Conservation (phyloP, 2,888 invertebrate species). For the Nomada ferruginata region DNA sequence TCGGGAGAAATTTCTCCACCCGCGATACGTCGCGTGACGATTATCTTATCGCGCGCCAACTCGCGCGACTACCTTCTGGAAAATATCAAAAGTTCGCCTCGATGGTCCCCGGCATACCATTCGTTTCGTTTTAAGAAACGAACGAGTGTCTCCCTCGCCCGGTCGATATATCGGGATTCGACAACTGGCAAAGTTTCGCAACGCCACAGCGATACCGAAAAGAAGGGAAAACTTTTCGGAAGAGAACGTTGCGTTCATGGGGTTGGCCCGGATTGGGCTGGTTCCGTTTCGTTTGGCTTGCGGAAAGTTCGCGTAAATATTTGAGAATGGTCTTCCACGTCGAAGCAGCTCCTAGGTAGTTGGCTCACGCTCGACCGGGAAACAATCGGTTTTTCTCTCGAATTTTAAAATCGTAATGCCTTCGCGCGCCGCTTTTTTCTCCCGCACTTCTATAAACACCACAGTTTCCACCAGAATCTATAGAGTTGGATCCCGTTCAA, state of each 20-base stretch:
- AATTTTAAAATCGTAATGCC: conserved; percentile 68
- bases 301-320: conserved; percentile 62
- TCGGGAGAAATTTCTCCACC: conserved; percentile 21
- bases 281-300: conserved; percentile 47
- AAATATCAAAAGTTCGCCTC: too few relatives aligned
- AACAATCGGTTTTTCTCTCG: conserved; percentile 65
- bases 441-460: conserved; percentile 13
- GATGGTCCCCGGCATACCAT: background rate
- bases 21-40: background rate
- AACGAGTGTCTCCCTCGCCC: background rate
- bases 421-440: conserved; percentile 17
- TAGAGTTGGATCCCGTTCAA: conserved; percentile 40
- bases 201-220: background rate
- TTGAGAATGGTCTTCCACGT: conserved; percentile 59
- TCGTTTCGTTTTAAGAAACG: background rate
- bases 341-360: conserved; percentile 35
- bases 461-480: conserved; percentile 8
- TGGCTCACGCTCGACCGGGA: conserved; percentile 53
- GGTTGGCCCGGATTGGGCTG: conserved; percentile 26
- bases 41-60: background rate
- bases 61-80: too few relatives aligned
- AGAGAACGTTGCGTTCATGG: conserved; percentile 8
- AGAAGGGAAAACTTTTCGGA: conserved; percentile 1
- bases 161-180: conserved; percentile 15
- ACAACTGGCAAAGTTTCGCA: background rate